phyloP scores from a whole-genome alignment of 2,113 vertebrate genomes.

The Sterna hirundo region DNA sequence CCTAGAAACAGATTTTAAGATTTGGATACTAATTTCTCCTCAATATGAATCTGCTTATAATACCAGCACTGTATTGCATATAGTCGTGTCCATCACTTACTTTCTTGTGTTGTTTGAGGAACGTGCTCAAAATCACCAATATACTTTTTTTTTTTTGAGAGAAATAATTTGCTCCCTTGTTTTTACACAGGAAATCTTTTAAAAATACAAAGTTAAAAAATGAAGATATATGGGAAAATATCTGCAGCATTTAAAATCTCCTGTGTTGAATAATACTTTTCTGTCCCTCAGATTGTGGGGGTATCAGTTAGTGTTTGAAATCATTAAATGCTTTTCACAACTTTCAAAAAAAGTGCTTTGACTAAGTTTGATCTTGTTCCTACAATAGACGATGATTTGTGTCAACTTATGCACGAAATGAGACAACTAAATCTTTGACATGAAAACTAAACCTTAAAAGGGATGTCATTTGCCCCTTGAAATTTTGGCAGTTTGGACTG shows the following conservation, averaged over 20 bases:
- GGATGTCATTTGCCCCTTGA: not conserved
- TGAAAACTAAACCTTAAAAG: not conserved
- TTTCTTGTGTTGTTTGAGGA: not conserved
- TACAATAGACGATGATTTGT: not conserved
- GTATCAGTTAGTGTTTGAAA: not conserved
- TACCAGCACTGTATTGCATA: accelerated
- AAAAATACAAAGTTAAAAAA: not conserved
- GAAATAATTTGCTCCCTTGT: not conserved
- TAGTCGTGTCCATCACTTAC: not conserved
- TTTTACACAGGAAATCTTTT: not conserved
- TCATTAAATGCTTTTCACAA: not conserved
- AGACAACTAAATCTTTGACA: not conserved
- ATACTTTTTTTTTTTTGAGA: not conserved
- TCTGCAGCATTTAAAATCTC: not conserved
- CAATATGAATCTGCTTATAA: not conserved
- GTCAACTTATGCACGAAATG: not conserved
- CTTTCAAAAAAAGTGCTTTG: not conserved
- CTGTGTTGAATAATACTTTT: not conserved
- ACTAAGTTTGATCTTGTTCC: not conserved
- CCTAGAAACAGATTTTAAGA: not conserved
- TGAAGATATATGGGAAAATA: not conserved
- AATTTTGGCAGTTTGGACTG: not conserved
- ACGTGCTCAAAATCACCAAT: not conserved
- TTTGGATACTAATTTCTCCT: not conserved
- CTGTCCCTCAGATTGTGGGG: not conserved